Conservation (phyloP, 2,797 vertebrate genomes). For the Poeciliopsis turneri region DNA sequence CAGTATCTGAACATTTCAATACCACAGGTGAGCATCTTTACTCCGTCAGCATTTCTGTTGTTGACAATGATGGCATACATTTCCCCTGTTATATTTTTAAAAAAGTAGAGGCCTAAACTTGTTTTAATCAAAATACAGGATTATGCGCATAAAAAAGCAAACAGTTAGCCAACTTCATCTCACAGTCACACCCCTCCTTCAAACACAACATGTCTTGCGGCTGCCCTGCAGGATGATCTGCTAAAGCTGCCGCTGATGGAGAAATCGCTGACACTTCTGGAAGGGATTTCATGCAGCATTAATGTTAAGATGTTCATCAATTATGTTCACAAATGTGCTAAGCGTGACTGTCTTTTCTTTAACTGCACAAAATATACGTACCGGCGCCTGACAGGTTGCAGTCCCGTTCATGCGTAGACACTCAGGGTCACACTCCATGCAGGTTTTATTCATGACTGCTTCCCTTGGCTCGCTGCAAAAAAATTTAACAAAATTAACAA, state of each 20-base stretch:
- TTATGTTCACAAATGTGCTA: neutral
- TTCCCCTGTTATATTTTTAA: neutral
- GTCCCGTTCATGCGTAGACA: slow-evolving; percentile 84
- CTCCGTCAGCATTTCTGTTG: slow-evolving; percentile 10
- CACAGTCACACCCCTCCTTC: slow-evolving; percentile 39
- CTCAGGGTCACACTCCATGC: slow-evolving; percentile 89
- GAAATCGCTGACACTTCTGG: slow-evolving; percentile 24
- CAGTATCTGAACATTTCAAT: slow-evolving; percentile 15
- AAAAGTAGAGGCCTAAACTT: slow-evolving; percentile 26
- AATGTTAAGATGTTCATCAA: slow-evolving; percentile 29
- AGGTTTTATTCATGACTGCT: slow-evolving; percentile 81
- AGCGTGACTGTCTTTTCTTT: neutral
- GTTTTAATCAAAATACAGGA: slow-evolving; percentile 30
- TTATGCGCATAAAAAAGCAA: slow-evolving; percentile 25
- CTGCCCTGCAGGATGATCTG: slow-evolving; percentile 27
- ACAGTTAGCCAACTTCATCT: slow-evolving; percentile 15
- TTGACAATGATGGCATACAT: slow-evolving; percentile 7
- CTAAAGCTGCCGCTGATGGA: slow-evolving; percentile 33
- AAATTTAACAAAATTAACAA: slow-evolving; percentile 25
- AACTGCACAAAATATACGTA: slow-evolving; percentile 73
- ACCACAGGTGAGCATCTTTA: slow-evolving; percentile 3
- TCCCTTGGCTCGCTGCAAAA: slow-evolving; percentile 88
- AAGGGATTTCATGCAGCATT: slow-evolving; percentile 22
- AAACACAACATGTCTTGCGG: slow-evolving; percentile 44
- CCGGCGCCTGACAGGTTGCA: slow-evolving; percentile 87